phyloP scores from a whole-genome alignment of 2,797 vertebrate species.

The Cyclura pinguis region DNA sequence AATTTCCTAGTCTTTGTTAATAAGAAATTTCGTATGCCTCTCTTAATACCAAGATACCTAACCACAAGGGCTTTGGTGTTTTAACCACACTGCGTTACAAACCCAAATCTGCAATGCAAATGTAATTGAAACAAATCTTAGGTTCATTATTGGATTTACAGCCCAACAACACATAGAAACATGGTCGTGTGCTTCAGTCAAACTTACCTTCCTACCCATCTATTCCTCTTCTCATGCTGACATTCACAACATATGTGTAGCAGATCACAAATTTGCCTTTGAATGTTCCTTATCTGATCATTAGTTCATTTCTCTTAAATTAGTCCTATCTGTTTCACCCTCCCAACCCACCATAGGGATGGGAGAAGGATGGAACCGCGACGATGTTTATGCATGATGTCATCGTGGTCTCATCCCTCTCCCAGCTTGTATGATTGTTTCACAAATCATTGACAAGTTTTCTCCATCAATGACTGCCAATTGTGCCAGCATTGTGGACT shows the following conservation, averaged over 20 bases:
- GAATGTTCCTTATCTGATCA: not conserved
- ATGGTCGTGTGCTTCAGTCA: not conserved
- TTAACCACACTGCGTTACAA: slow-evolving; percentile 44
- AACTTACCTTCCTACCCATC: not conserved
- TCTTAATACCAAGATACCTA: slow-evolving; percentile 57
- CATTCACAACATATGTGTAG: not conserved
- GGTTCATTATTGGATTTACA: slow-evolving; percentile 17
- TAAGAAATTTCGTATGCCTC: slow-evolving; percentile 74
- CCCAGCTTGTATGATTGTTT: too few relatives aligned
- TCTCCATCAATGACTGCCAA: too few relatives aligned
- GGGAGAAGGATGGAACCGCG: too few relatives aligned
- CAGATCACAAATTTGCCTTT: not conserved
- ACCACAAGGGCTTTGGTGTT: slow-evolving; percentile 37
- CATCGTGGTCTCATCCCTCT: too few relatives aligned
- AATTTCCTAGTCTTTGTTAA: slow-evolving; percentile 79
- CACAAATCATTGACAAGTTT: too few relatives aligned
- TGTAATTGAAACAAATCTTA: not conserved
- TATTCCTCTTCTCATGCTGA: not conserved
- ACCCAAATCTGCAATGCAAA: slow-evolving; percentile 41
- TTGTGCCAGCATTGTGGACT: too few relatives aligned
- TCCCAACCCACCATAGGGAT: too few relatives aligned
- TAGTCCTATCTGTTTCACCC: not conserved
- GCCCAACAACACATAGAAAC: not conserved
- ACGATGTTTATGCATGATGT: too few relatives aligned
- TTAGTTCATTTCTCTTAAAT: not conserved